Conservation (phyloP, 2,113 vertebrate genomes). For the Forbesichthys papilliferus region DNA sequence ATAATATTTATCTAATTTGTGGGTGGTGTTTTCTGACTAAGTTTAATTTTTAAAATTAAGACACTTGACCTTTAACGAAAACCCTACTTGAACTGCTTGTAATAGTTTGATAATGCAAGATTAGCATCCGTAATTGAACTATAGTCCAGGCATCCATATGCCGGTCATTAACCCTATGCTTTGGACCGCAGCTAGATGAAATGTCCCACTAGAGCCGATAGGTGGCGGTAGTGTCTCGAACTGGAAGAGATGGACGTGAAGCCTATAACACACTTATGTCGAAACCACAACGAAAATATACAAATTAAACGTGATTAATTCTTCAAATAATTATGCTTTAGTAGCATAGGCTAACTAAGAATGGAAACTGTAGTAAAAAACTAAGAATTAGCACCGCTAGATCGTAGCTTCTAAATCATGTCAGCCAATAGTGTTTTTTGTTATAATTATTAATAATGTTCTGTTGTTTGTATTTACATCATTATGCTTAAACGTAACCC, state of each 20-base stretch:
- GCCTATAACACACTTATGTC: not conserved
- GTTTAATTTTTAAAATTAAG: not conserved
- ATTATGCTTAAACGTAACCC: no score
- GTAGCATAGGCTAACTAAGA: no score
- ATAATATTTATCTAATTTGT: not conserved
- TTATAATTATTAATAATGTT: no score
- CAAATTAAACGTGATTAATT: not conserved
- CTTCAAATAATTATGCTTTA: no score
- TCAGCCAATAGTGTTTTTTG: no score
- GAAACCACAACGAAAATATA: not conserved
- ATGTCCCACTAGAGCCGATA: not conserved
- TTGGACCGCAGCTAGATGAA: conserved; percentile 14
- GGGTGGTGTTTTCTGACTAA: not conserved
- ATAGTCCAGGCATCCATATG: conserved; percentile 20
- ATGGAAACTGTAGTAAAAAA: no score
- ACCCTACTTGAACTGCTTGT: not conserved
- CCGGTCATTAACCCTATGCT: not conserved
- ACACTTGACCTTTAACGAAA: not conserved
- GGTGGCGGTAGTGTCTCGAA: conserved; percentile 39
- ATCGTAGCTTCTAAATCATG: no score
- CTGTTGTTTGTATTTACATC: no score
- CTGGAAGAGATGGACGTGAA: not conserved
- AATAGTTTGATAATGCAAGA: not conserved
- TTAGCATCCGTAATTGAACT: not conserved
- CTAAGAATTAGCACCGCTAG: no score